Conservation (phyloP, 2,888 invertebrate species). For the Neoaliturus tenellus region DNA sequence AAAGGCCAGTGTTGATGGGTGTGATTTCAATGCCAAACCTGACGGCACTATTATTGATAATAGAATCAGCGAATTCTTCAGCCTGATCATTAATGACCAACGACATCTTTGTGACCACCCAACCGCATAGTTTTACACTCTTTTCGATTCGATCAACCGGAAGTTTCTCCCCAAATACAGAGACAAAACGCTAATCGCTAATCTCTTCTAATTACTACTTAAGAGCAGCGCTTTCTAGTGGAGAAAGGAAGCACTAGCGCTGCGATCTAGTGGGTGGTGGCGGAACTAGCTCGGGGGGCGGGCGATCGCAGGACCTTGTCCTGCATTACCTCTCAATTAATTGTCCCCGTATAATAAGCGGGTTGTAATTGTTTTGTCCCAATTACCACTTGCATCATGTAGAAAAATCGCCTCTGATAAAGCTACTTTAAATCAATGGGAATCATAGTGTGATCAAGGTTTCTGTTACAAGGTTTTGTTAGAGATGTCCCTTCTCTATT, state of each 20-base stretch:
- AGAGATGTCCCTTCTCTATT: too few species aligned
- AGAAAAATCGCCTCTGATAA: not conserved
- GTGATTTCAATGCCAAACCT: too few species aligned
- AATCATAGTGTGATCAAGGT: too few species aligned
- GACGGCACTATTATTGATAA: too few species aligned
- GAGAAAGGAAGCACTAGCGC: not conserved
- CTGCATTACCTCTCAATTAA: not conserved
- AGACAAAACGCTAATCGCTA: slow-evolving; percentile 26
- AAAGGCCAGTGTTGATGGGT: too few species aligned
- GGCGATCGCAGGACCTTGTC: not conserved
- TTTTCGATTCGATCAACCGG: not conserved
- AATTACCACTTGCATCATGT: not conserved
- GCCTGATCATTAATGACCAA: too few species aligned
- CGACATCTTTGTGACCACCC: too few species aligned
- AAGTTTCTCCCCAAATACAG: slow-evolving; percentile 29
- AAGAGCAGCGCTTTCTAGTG: slow-evolving; percentile 1
- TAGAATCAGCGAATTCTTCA: too few species aligned
- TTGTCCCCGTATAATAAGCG: slow-evolving; percentile 32
- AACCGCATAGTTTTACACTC: not conserved
- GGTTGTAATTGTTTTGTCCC: not conserved
- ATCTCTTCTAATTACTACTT: slow-evolving; percentile 1
- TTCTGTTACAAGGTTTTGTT: too few species aligned
- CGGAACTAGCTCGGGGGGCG: slow-evolving; percentile 6
- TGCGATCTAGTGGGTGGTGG: slow-evolving; percentile 24
- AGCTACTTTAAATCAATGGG: not conserved